Conservation (phyloP, 2,797 vertebrate genomes). For the Acanthurus lineatus region DNA sequence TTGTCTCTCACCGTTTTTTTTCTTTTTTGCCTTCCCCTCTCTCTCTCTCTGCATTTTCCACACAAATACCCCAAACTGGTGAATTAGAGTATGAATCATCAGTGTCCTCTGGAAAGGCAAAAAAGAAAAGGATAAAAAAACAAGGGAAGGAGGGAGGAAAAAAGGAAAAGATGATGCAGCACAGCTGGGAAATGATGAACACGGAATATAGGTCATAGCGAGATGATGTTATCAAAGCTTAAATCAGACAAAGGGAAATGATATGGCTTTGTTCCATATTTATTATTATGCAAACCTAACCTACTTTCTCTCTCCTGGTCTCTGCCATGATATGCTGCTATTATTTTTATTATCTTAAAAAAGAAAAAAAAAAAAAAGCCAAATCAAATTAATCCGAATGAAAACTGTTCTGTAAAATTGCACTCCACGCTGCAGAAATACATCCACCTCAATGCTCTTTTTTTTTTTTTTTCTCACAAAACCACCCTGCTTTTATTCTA, state of each 20-base stretch:
- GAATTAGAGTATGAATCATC: conserved; percentile 74
- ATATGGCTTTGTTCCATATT: conserved; percentile 69
- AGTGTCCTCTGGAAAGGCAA: conserved; percentile 44
- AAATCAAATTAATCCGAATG: conserved; percentile 45
- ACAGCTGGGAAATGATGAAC: conserved; percentile 73
- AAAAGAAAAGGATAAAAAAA: conserved; percentile 37
- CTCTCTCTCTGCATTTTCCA: conserved; percentile 43
- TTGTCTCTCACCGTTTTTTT: conserved; percentile 30
- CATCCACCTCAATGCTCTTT: conserved; percentile 4
- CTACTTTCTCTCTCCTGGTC: conserved; percentile 39
- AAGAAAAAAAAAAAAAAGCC: background rate
- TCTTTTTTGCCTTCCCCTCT: background rate
- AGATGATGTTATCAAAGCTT: conserved; percentile 77
- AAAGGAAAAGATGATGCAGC: conserved; percentile 61
- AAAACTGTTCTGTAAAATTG: conserved; percentile 33
- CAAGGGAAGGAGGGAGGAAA: too few species aligned
- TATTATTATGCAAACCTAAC: conserved; percentile 53
- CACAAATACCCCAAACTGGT: conserved; percentile 67
- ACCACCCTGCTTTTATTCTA: background rate
- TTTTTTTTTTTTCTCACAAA: background rate
- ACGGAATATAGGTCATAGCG: conserved; percentile 72
- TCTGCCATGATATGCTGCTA: conserved; percentile 9
- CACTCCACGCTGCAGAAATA: background rate
- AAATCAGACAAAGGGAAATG: conserved; percentile 66
- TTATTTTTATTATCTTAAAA: conserved; percentile 51